These are phyloP conservation scores for Yasuhikotakia modesta DNA, from an alignment of 2,797 vertebrate species.

Conservation along the genomic window DNA sequence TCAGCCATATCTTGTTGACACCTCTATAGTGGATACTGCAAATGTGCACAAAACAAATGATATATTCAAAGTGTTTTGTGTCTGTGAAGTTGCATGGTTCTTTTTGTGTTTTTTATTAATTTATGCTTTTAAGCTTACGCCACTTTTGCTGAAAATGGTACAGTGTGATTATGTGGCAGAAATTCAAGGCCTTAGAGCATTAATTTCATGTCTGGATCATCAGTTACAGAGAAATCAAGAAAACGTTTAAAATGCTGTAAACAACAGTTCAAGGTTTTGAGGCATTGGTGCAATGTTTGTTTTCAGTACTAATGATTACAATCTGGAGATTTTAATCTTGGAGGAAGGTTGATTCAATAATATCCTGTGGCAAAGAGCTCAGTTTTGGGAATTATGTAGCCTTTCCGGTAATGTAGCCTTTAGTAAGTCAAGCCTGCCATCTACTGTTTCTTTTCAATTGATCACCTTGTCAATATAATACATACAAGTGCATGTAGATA, in stretches of 20 bases:
- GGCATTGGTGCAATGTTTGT: neutral
- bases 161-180: neutral
- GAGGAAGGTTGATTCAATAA: neutral
- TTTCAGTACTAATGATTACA: neutral
- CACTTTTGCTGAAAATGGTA: no score
- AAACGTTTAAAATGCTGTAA: no score
- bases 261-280: neutral
- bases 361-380: neutral
- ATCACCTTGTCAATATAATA: neutral
- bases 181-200: neutral
- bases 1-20: conserved; percentile 7
- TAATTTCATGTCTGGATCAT: neutral
- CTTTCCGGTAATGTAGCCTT: neutral
- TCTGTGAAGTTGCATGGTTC: neutral
- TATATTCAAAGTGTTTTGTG: neutral
- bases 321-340: conserved; percentile 10
- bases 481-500: neutral
- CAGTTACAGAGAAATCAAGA: neutral
- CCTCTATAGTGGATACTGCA: neutral
- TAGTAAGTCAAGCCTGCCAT: conserved; percentile 44
- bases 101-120: neutral
- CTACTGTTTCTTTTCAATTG: conserved; percentile 40
- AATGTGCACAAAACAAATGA: neutral
- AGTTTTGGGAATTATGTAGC: neutral
- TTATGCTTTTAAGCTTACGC: no score